Conservation (phyloP, 2,113 vertebrate genomes). For the Tetraodon nigroviridis region DNA sequence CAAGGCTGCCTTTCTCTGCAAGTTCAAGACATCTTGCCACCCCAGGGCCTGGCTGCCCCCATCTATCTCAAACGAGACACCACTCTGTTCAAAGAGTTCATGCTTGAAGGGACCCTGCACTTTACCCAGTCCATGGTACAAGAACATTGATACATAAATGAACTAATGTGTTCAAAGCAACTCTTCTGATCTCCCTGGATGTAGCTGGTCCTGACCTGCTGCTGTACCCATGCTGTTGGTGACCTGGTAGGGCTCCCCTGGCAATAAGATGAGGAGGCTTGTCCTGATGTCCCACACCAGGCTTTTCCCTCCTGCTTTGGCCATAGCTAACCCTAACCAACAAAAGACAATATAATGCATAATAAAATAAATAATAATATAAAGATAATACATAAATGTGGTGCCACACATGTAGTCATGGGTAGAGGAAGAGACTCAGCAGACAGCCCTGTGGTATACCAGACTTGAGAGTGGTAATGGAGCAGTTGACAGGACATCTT, state of each 20-base stretch:
- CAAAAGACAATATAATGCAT: too few relatives aligned
- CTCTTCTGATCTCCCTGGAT: background rate
- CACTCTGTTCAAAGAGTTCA: background rate
- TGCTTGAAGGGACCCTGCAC: background rate
- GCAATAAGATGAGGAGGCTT: background rate
- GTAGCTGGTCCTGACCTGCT: background rate
- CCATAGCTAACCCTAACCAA: too few relatives aligned
- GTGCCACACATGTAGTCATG: too few relatives aligned
- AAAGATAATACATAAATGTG: too few relatives aligned
- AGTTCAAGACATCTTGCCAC: background rate
- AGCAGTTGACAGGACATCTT: too few relatives aligned
- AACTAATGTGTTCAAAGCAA: too few relatives aligned
- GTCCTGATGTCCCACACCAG: background rate
- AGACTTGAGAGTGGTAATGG: too few relatives aligned
- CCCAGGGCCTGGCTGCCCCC: background rate
- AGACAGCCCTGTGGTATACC: too few relatives aligned
- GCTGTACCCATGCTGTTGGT: background rate
- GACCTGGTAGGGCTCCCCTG: background rate
- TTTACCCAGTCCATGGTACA: too few relatives aligned
- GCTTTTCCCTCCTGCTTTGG: background rate
- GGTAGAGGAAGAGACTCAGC: too few relatives aligned
- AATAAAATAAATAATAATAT: too few relatives aligned
- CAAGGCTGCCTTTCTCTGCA: background rate
- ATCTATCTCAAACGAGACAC: background rate
- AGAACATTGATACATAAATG: too few relatives aligned